Base-by-base conservation (phyloP, 1,140 invertebrate species). In the Drosophila orena region DNA sequence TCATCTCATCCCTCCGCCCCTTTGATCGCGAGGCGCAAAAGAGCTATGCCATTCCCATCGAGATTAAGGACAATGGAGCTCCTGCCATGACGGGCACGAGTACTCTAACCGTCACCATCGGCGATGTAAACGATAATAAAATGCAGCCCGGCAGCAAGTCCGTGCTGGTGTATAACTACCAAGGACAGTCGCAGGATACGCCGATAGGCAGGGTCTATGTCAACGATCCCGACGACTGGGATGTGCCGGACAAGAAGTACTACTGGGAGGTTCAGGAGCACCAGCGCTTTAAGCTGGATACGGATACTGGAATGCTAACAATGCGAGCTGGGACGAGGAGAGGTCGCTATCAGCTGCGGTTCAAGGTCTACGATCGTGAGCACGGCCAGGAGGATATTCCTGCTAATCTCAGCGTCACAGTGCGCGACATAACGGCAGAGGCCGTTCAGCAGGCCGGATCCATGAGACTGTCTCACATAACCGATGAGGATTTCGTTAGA, bases 191-290 rank as follows among this genome's bases (percentile, higher is more conserved):
- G 66, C 94, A 94, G 35, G 93, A 94, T 35, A 94, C 94, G 22
- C 93, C 93, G 38, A 95, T 96, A 53, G 96, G 96, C 1, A 92
- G 94, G 54, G 95, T 96, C 7, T 95, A 95, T 88, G 95, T 95
- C 2, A 93, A 95, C 77, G 96, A 96, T 91, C 91, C 94, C 10
- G 96, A 96, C 90, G 95, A 96, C 77, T 96, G 95, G 95, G 96
- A 96, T 92, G 90, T 95, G 15, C 93, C 93, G 1, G 95, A 96
- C 77, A 96, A 96, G 84, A 94, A 94, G 24, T 96, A 95, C 88
- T 94, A 93, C 52, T 95, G 94, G 94, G 92, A 93, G 59, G 92
- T 93, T 6, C 90, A 93, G 56, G 94, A 93, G 60, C 80, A 93
- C 58, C 93, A 93, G 11, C 92, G 94, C 58, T 95, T 95, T 79